Percentiles rank a stretch among this genome's conserved stretches.
Conservation (phyloP, 2,113 vertebrate species). For the Pseudorhombus dupliciocellatus region DNA sequence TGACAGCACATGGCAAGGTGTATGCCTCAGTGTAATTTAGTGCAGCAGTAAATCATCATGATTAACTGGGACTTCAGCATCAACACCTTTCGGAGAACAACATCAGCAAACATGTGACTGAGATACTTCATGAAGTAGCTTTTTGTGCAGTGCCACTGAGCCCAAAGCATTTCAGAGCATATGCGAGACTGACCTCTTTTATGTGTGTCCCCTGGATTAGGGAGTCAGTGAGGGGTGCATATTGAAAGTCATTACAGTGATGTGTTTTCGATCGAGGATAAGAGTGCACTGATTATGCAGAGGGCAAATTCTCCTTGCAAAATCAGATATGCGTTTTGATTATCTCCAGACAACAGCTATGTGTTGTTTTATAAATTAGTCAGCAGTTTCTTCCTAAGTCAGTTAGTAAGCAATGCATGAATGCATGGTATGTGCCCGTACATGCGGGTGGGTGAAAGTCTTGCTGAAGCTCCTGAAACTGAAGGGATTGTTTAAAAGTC, state of each 20-base stretch:
- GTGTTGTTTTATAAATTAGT: conserved; percentile 33
- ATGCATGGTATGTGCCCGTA: conserved; percentile 50
- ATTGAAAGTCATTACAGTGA: background rate
- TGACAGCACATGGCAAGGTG: too few species aligned
- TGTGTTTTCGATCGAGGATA: conserved; percentile 23
- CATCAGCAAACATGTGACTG: background rate
- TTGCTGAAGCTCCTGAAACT: background rate
- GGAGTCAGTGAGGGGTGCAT: background rate
- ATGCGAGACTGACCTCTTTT: background rate
- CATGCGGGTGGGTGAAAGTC: conserved; percentile 23
- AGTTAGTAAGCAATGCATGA: conserved; percentile 55
- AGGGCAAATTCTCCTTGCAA: conserved; percentile 16
- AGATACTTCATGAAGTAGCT: background rate
- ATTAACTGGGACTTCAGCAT: too few species aligned
- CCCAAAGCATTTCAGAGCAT: background rate
- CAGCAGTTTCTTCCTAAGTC: conserved; percentile 44
- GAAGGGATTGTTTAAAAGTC: conserved; percentile 3
- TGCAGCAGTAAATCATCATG: too few species aligned
- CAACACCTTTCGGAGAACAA: background rate
- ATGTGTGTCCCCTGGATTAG: background rate
- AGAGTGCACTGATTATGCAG: conserved; percentile 14
- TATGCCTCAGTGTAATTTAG: too few species aligned
- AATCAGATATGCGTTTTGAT: conserved; percentile 6
- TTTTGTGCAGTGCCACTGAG: background rate
- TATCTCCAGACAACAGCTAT: conserved; percentile 46